Percentiles rank a stretch among this genome's conserved stretches.
Evolutionary conservation across 2,888 invertebrate genomes (phyloP).

Genomic region (Phanerotoma sp.): DNA sequence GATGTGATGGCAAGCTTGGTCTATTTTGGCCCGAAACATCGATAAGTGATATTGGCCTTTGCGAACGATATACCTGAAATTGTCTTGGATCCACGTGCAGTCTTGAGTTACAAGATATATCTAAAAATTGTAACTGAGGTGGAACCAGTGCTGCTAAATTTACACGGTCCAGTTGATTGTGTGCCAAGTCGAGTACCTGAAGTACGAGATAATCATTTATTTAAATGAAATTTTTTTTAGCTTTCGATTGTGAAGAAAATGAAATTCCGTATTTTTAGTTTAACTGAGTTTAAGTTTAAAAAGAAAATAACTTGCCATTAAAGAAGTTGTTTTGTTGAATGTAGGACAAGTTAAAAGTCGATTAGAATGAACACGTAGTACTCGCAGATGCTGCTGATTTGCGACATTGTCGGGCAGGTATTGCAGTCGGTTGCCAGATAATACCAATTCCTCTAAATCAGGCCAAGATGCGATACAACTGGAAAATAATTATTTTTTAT

Average conservation of each 20-base stretch:
- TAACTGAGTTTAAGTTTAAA: background rate
- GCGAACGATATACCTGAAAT: constrained; percentile 76
- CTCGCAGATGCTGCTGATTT: constrained; percentile 68
- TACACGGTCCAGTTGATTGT: constrained; percentile 80
- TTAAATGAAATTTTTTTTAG: constrained; percentile 50
- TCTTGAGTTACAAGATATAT: constrained; percentile 80
- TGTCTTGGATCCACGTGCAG: constrained; percentile 82
- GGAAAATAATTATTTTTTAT: constrained; percentile 13
- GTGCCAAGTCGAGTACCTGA: constrained; percentile 75
- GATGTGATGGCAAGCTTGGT: constrained; percentile 64
- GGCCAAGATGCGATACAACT: constrained; percentile 74
- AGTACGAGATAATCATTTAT: background rate
- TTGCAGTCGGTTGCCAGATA: constrained; percentile 79
- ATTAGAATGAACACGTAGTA: constrained; percentile 82
- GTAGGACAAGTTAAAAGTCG: constrained; percentile 73
- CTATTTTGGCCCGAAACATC: constrained; percentile 82
- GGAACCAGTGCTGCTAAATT: constrained; percentile 77
- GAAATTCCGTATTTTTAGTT: background rate
- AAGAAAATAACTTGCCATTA: constrained; percentile 60
- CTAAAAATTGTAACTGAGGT: constrained; percentile 79
- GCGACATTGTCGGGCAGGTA: constrained; percentile 76
- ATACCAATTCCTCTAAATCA: constrained; percentile 77
- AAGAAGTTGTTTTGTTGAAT: constrained; percentile 71
- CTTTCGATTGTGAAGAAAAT: constrained; percentile 32
- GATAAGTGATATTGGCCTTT: constrained; percentile 78